A percentile compares a stretch with the other conserved stretches of the same genome.
phyloP scores from a whole-genome alignment of 2,888 invertebrate species.

The Clusia tigrina region DNA sequence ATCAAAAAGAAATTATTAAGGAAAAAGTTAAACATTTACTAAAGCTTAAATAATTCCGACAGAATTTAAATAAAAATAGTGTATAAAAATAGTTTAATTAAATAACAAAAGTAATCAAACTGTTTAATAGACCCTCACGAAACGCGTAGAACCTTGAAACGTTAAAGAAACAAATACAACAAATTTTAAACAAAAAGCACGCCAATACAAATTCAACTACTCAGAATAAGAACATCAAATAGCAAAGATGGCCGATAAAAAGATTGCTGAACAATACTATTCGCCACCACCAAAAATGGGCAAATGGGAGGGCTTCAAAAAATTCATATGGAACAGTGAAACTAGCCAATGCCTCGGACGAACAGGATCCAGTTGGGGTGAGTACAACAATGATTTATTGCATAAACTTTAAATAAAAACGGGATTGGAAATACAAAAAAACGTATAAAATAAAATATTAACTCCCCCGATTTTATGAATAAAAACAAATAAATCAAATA shows the following conservation, averaged over 20 bases:
- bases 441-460: too few species aligned
- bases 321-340: slow-evolving; percentile 91
- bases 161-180: slow-evolving; percentile 29
- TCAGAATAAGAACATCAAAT: slow-evolving; percentile 18
- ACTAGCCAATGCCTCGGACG: slow-evolving; percentile 91
- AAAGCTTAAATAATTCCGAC: slow-evolving; percentile 32
- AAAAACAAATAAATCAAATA: too few species aligned
- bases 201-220: slow-evolving; percentile 31
- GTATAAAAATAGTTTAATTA: slow-evolving; percentile 41
- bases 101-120: not conserved
- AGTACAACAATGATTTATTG: too few species aligned
- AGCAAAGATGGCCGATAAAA: slow-evolving; percentile 77
- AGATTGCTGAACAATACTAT: slow-evolving; percentile 79
- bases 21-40: slow-evolving; percentile 34
- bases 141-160: too few species aligned
- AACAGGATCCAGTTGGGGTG: slow-evolving; percentile 94
- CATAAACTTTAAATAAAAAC: too few species aligned
- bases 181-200: slow-evolving; percentile 30
- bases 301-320: slow-evolving; percentile 84
- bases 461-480: too few species aligned
- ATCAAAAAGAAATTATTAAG: slow-evolving; percentile 25
- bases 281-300: slow-evolving; percentile 81
- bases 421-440: too few species aligned
- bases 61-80: slow-evolving; percentile 37
- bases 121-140: slow-evolving; percentile 27